A percentile compares a stretch with the other conserved stretches of the same genome.
Evolutionary conservation across 1,140 invertebrate species (phyloP).

Genomic region (Mylabris phalerata): DNA sequence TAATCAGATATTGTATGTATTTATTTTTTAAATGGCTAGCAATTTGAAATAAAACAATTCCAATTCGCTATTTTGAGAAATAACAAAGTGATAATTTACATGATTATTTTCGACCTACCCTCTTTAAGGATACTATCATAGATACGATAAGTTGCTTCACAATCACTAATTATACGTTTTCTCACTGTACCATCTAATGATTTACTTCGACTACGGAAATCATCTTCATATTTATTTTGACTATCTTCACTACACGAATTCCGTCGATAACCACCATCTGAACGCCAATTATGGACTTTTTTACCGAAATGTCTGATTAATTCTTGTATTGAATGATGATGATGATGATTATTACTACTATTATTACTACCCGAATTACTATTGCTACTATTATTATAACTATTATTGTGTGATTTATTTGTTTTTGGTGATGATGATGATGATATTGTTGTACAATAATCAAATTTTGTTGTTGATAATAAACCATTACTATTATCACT

Average conservation of each 20-base stretch:
- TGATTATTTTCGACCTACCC: constrained; percentile 50
- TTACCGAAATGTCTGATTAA: constrained; percentile 64
- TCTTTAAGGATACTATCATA: constrained; percentile 72
- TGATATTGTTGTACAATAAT: constrained; percentile 26
- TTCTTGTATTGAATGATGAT: constrained; percentile 63
- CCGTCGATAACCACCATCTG: constrained; percentile 37
- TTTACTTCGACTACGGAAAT: constrained; percentile 67
- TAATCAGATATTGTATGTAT: no score
- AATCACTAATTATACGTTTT: constrained; percentile 49
- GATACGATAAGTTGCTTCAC: constrained; percentile 72
- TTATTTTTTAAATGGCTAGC: no score
- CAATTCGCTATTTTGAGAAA: no score
- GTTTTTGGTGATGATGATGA: constrained; percentile 38
- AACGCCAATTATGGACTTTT: constrained; percentile 55
- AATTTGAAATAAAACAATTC: no score
- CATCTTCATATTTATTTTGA: constrained; percentile 48
- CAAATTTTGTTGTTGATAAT: constrained; percentile 16
- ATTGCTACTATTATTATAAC: no score
- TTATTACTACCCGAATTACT: no score
- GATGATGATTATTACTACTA: constrained; percentile 35
- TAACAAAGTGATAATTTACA: no score
- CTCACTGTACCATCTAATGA: constrained; percentile 62
- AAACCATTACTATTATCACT: not conserved
- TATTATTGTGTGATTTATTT: constrained; percentile 22
- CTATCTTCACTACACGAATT: constrained; percentile 42